Evolutionary conservation across 2,888 invertebrate genomes (phyloP).

Genomic region (Crematogaster levior): DNA sequence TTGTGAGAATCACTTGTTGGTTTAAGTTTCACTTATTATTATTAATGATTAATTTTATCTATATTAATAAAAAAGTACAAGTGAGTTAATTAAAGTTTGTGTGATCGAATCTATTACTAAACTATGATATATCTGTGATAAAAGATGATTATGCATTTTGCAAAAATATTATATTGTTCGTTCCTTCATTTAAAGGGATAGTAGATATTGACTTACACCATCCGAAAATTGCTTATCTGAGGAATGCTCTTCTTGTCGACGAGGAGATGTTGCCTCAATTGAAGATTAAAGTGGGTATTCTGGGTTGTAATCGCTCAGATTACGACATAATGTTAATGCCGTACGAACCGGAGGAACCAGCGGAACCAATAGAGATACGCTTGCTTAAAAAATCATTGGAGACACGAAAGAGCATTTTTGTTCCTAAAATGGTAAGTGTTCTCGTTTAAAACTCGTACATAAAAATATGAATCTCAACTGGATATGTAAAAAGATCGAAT

Average conservation of each 20-base stretch:
- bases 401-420: conserved; percentile 14
- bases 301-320: conserved; percentile 87
- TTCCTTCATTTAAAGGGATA: conserved; percentile 81
- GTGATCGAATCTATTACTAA: not conserved
- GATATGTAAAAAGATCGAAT: not conserved
- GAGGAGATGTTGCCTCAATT: conserved; percentile 86
- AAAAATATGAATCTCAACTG: not conserved
- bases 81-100: not conserved
- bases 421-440: conserved; percentile 7
- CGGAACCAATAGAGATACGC: not conserved
- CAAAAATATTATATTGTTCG: conserved; percentile 12
- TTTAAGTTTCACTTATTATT: not conserved
- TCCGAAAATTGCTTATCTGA: conserved; percentile 86
- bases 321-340: conserved; percentile 88
- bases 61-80: not conserved
- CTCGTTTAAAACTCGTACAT: not conserved
- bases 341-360: conserved; percentile 83
- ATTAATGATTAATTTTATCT: not conserved
- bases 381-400: not conserved
- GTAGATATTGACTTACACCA: conserved; percentile 82
- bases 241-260: conserved; percentile 87
- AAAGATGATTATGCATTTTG: not conserved
- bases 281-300: conserved; percentile 87
- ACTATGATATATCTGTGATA: not conserved
- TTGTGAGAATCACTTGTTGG: not conserved